Conservation (phyloP, 2,113 vertebrate genomes). For the Rhynchomys soricoides region DNA sequence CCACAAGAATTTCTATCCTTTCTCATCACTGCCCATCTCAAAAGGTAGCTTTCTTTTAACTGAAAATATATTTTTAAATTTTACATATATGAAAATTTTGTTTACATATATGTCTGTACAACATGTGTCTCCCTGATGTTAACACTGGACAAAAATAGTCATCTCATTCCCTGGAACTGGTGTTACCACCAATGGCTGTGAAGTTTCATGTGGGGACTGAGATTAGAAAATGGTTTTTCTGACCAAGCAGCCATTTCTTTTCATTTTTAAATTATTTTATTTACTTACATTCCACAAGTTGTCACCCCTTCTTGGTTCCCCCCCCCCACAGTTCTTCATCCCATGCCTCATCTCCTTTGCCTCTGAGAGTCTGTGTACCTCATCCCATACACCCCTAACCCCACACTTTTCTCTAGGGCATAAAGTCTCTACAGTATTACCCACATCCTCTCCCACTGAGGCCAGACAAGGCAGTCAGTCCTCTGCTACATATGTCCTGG, state of each 20-base stretch:
- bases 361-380: no score
- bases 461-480: no score
- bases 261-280: no score
- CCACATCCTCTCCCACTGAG: no score
- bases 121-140: background rate
- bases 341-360: no score
- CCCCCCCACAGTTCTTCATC: no score
- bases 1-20: background rate
- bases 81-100: background rate
- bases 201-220: background rate
- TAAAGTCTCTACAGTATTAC: no score
- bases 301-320: no score
- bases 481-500: no score
- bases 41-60: background rate
- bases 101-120: background rate
- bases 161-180: background rate
- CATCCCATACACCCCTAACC: no score
- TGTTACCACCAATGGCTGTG: background rate
- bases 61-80: background rate
- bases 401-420: no score
- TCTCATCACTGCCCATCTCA: background rate
- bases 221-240: background rate
- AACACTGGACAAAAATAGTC: background rate
- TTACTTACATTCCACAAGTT: no score
- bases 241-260: background rate